A percentile compares a stretch with the other conserved stretches of the same genome.
These are phyloP conservation scores for Hydrotaea cyrtoneurina DNA, from an alignment of 2,888 invertebrate species.

Conservation along the genomic window DNA sequence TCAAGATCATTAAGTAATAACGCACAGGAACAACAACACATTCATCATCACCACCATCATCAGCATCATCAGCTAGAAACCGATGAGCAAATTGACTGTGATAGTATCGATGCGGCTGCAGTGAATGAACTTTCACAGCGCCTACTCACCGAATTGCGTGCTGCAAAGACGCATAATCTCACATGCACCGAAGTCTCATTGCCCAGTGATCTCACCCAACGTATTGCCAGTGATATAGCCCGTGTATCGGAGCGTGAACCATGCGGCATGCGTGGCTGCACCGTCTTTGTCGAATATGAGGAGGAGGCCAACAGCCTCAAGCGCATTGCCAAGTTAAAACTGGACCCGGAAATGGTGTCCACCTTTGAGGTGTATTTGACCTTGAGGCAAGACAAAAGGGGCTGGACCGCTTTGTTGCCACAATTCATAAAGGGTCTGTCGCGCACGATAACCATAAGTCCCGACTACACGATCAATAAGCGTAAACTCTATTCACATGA, in stretches of 20 bases:
- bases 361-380: slow-evolving; percentile 95
- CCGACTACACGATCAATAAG: slow-evolving; percentile 93
- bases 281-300: slow-evolving; percentile 91
- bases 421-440: slow-evolving; percentile 95
- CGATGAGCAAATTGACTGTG: slow-evolving; percentile 62
- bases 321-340: slow-evolving; percentile 90
- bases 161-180: slow-evolving; percentile 89
- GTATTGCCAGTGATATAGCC: slow-evolving; percentile 90
- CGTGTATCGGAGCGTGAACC: slow-evolving; percentile 93
- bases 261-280: slow-evolving; percentile 93
- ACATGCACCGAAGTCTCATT: slow-evolving; percentile 92
- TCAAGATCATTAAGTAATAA: slow-evolving; percentile 79
- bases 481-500: slow-evolving; percentile 89
- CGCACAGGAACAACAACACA: slow-evolving; percentile 68
- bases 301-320: slow-evolving; percentile 84
- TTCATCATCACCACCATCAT: slow-evolving; percentile 37
- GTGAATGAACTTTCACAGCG: slow-evolving; percentile 86
- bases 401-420: slow-evolving; percentile 93
- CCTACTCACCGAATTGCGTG: slow-evolving; percentile 89
- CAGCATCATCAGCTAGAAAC: slow-evolving; percentile 59
- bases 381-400: slow-evolving; percentile 91
- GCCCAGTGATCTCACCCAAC: slow-evolving; percentile 90
- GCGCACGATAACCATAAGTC: slow-evolving; percentile 92
- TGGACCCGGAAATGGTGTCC: slow-evolving; percentile 92
- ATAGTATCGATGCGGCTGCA: slow-evolving; percentile 76